Percentiles rank a stretch among this genome's conserved stretches.
These are phyloP conservation scores for Argynnis bischoffii DNA, from an alignment of 2,888 invertebrate species.

Conservation along the genomic window DNA sequence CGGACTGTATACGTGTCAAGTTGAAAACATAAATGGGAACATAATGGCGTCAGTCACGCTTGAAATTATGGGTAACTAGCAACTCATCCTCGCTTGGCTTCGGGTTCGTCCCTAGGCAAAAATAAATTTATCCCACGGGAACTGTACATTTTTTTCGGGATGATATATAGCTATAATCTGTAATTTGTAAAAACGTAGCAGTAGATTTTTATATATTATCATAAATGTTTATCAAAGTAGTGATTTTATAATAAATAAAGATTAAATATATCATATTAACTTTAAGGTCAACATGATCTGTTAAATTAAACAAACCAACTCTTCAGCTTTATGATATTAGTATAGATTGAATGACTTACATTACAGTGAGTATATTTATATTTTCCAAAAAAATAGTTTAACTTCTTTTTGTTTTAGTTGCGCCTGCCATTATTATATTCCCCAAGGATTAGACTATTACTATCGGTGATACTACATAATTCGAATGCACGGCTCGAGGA, in stretches of 20 bases:
- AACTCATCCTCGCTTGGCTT: no score
- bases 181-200: conserved; percentile 63
- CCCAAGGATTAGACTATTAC: conserved; percentile 85
- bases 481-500: conserved; percentile 88
- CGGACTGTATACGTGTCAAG: conserved; percentile 90
- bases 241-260: conserved; percentile 4
- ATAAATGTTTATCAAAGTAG: conserved; percentile 17
- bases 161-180: no score
- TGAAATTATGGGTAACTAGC: conserved; percentile 88
- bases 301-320: neutral
- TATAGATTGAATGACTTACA: conserved; percentile 46
- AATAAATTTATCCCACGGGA: no score
- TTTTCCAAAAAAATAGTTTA: neutral
- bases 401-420: conserved; percentile 79
- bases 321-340: no score
- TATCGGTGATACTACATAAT: conserved; percentile 60
- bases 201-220: conserved; percentile 19
- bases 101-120: no score
- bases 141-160: no score
- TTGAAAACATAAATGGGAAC: conserved; percentile 86
- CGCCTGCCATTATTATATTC: conserved; percentile 86
- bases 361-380: neutral
- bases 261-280: conserved; percentile 11
- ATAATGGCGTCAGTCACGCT: conserved; percentile 85
- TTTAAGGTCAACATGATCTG: conserved; percentile 5